Base-by-base conservation (phyloP, 2,113 vertebrate genomes). In the Syngnathus typhle region DNA sequence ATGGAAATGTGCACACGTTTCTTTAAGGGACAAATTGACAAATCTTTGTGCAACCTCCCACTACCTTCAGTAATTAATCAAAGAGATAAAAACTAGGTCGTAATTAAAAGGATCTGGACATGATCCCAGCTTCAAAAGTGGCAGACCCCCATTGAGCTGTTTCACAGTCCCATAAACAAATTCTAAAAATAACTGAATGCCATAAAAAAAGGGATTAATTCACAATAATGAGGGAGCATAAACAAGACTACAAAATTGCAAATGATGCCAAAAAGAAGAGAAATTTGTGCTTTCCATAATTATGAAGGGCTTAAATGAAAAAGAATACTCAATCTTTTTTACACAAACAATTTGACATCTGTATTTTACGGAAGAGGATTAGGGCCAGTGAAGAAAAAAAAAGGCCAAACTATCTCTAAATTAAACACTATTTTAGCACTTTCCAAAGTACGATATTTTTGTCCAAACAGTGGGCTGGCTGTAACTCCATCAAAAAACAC, bases 31-130 rank as follows among this genome's bases (percentile, higher is more conserved):
- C 84, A 88, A 89, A 83, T 74, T 89, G 88, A 90, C 83, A 87
- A 90, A 90, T 89, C 78, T 86, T 71, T 73, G 84, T 76, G 82
- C 84, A 82, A 80, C 87, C 87, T 89, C 85, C 86, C 83, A 79
- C 85, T 66, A 79, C 84, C 67, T 56, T 87, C 82, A 83, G 86
- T 87, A 84, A 90, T 90, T 89, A 90, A 90, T 90, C 87, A 90
- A 86, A 80, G 83, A 81, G 84, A 87, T 83, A 85, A 87, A 87
- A 89, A 85, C 73, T 83, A 79, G 82, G 85, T 84, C 87, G 86
- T 88, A 88, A 90, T 89, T 90, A 88, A 90, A 90, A 83, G 81
- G 78, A 81, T 84, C 72, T 87, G 87, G 87, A 87, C 68, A 44
- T 81, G 85, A 82, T 89, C 86, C 86, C 78, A 70, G 82, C 82